A percentile compares a stretch with the other conserved stretches of the same genome.
phyloP scores from a whole-genome alignment of 1,140 invertebrate species.

The Drosophila murphyi region DNA sequence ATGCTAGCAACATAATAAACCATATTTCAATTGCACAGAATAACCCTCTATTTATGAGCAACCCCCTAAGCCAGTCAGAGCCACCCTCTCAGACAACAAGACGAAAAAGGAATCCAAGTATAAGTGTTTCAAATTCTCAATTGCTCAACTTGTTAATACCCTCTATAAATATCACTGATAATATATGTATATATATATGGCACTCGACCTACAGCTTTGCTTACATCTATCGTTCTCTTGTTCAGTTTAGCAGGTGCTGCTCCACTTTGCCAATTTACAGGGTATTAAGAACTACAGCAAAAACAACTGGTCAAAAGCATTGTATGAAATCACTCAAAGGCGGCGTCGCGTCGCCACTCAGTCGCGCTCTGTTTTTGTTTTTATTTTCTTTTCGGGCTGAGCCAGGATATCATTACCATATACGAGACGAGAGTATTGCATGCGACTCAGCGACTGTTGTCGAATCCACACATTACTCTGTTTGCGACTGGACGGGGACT shows the following conservation, averaged over 20 bases:
- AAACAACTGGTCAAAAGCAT: constrained; percentile 30
- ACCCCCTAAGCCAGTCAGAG: constrained; percentile 42
- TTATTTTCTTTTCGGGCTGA: constrained; percentile 40
- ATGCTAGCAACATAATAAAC: constrained; percentile 61
- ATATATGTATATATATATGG: not conserved
- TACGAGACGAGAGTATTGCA: constrained; percentile 67
- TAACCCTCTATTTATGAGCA: constrained; percentile 60
- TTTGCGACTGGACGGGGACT: constrained; percentile 1
- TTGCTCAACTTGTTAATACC: constrained; percentile 13
- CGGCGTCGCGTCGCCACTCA: constrained; percentile 65
- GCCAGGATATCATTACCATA: constrained; percentile 80
- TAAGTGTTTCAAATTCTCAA: not conserved
- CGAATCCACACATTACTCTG: constrained; percentile 42
- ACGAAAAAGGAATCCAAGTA: not conserved
- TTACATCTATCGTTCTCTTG: not conserved
- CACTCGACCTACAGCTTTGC: not conserved
- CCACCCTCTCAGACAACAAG: constrained; percentile 33
- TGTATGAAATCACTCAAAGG: constrained; percentile 64
- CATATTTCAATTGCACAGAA: constrained; percentile 63
- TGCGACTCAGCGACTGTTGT: constrained; percentile 45
- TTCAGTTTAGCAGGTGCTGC: too few relatives aligned
- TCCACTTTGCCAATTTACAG: constrained; percentile 16
- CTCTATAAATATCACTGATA: not conserved
- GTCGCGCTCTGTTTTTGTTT: constrained; percentile 58
- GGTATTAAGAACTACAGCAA: constrained; percentile 31